Evolutionary conservation across 2,797 vertebrate genomes (phyloP).

Genomic region (Siniperca obscura): DNA sequence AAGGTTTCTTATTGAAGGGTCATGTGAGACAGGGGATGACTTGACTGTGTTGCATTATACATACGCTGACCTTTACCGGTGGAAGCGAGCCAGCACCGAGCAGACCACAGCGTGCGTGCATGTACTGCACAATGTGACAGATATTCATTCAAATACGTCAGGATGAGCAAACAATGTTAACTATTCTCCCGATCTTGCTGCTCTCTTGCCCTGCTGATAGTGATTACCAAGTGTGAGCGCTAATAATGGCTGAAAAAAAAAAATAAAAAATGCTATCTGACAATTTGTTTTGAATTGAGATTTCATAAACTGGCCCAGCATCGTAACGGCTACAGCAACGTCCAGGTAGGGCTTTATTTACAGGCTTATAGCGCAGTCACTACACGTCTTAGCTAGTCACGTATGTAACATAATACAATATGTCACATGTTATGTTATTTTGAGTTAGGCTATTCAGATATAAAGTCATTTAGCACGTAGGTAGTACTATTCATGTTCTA

Average conservation of each 20-base stretch:
- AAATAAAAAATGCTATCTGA: background rate
- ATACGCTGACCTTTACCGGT: slow-evolving; percentile 71
- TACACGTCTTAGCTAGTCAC: background rate
- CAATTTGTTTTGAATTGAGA: background rate
- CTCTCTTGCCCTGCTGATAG: background rate
- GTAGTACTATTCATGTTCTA: too few species aligned
- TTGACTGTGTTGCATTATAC: slow-evolving; percentile 71
- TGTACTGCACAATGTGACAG: slow-evolving; percentile 28
- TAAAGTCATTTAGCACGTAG: too few species aligned
- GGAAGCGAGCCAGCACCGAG: slow-evolving; percentile 29
- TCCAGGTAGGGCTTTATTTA: background rate
- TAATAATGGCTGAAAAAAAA: background rate
- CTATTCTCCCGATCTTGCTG: slow-evolving; percentile 40
- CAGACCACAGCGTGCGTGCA: slow-evolving; percentile 16
- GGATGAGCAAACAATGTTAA: slow-evolving; percentile 64
- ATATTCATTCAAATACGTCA: slow-evolving; percentile 50
- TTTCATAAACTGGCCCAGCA: background rate
- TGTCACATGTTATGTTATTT: background rate
- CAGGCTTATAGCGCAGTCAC: background rate
- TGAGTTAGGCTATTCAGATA: too few species aligned
- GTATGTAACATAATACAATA: too few species aligned
- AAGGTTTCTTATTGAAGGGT: slow-evolving; percentile 14
- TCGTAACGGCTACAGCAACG: background rate
- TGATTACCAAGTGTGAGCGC: background rate
- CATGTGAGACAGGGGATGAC: slow-evolving; percentile 42